These are phyloP conservation scores for Pilophorus perplexus DNA, from an alignment of 2,888 invertebrate species.

Conservation along the genomic window DNA sequence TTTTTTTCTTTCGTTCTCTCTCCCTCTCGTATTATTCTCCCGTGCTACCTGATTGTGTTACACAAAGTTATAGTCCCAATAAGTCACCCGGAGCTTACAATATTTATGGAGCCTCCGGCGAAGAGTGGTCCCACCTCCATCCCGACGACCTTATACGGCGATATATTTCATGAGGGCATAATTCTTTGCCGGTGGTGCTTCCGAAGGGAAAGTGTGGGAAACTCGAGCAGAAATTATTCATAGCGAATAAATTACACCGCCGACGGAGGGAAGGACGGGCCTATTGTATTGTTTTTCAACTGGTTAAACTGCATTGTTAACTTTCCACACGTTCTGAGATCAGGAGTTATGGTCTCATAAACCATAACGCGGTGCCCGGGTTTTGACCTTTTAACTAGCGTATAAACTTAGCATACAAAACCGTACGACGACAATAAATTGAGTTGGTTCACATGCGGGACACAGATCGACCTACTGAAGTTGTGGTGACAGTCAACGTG, in stretches of 20 bases:
- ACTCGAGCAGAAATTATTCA: conserved; percentile 29
- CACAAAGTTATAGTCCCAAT: conserved; percentile 31
- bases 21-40: conserved; percentile 15
- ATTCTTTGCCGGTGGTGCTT: conserved; percentile 19
- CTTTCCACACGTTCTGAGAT: conserved; percentile 16
- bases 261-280: not conserved
- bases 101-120: conserved; percentile 30
- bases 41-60: conserved; percentile 35
- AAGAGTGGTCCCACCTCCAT: conserved; percentile 1
- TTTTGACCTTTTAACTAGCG: conserved; percentile 19
- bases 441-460: too few species aligned
- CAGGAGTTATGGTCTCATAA: conserved; percentile 5
- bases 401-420: not conserved
- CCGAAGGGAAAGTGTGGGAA: conserved; percentile 31
- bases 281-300: conserved; percentile 33
- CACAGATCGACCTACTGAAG: too few species aligned
- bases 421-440: too few species aligned
- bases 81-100: conserved; percentile 21
- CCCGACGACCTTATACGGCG: conserved; percentile 25
- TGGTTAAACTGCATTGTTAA: conserved; percentile 30
- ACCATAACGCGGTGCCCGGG: too few species aligned
- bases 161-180: conserved; percentile 32
- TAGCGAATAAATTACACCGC: conserved; percentile 35
- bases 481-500: too few species aligned
- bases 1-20: not conserved